These are phyloP conservation scores for Lasioglossum calceatum DNA, from an alignment of 2,888 invertebrate species.

Conservation along the genomic window DNA sequence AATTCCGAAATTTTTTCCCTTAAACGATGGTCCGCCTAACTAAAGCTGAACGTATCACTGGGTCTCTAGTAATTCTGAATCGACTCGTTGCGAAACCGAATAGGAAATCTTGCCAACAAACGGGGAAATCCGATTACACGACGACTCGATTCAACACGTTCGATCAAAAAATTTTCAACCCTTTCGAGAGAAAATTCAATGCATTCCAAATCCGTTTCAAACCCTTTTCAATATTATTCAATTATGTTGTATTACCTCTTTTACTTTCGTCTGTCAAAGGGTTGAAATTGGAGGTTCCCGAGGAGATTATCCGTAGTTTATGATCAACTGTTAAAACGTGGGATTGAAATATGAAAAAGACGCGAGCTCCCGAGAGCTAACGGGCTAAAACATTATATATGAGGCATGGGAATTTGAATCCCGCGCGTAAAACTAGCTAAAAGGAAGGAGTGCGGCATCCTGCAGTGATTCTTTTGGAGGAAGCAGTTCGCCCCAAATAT, in stretches of 20 bases:
- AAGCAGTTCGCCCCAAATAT: not conserved
- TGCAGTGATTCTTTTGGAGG: not conserved
- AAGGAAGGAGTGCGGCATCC: not conserved
- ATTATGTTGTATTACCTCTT: not conserved
- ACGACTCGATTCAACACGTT: not conserved
- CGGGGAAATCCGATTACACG: not conserved
- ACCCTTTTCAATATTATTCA: not conserved
- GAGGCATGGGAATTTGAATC: conserved; percentile 6
- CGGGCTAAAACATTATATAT: not conserved
- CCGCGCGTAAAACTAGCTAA: conserved; percentile 12
- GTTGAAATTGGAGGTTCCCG: not conserved
- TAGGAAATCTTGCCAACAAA: not conserved
- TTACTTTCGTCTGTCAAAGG: not conserved
- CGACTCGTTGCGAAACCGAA: not conserved
- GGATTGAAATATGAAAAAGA: not conserved
- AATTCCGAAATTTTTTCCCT: not conserved
- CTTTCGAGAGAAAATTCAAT: not conserved
- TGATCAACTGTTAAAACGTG: not conserved
- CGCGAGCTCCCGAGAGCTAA: not conserved
- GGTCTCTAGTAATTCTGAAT: not conserved
- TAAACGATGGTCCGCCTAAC: not conserved
- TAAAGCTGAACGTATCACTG: not conserved
- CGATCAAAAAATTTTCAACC: not conserved
- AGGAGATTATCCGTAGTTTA: not conserved
- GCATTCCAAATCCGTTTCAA: not conserved